Evolutionary conservation across 2,113 vertebrate genomes (phyloP).

Genomic region (Tachysurus vachellii): DNA sequence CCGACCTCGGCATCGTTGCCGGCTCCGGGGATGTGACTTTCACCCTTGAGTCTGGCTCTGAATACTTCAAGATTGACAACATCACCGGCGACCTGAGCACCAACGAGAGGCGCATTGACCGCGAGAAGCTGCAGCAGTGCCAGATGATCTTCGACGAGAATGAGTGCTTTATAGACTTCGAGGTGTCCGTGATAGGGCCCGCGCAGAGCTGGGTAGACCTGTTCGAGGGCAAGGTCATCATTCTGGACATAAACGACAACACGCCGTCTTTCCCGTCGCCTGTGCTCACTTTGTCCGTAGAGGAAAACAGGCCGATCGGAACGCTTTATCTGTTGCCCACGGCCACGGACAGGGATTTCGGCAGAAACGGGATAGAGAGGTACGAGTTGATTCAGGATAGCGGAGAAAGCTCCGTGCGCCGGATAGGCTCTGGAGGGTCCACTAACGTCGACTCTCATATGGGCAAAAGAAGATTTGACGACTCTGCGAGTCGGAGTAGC

Average conservation of each 20-base stretch:
- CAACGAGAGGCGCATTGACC: slow-evolving; percentile 94
- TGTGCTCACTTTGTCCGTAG: slow-evolving; percentile 94
- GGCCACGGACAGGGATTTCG: slow-evolving; percentile 95
- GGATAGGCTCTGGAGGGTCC: slow-evolving; percentile 58
- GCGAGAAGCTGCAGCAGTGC: slow-evolving; percentile 97
- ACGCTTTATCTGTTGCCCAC: slow-evolving; percentile 96
- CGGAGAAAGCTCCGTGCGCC: slow-evolving; percentile 78
- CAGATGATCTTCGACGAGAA: slow-evolving; percentile 99
- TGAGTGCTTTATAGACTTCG: slow-evolving; percentile 97
- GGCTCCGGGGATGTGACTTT: slow-evolving; percentile 95
- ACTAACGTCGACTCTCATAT: slow-evolving; percentile 70
- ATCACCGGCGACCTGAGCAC: slow-evolving; percentile 97
- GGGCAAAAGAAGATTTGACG: slow-evolving; percentile 75
- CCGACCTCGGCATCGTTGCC: slow-evolving; percentile 90
- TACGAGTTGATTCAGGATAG: slow-evolving; percentile 95
- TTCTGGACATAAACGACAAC: slow-evolving; percentile 98
- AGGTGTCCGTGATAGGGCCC: slow-evolving; percentile 97
- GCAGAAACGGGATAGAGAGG: slow-evolving; percentile 94
- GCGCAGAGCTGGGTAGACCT: slow-evolving; percentile 98
- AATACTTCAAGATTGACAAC: slow-evolving; percentile 99
- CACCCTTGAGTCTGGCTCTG: slow-evolving; percentile 95
- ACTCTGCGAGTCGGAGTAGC: slow-evolving; percentile 79
- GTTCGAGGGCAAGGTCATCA: slow-evolving; percentile 94
- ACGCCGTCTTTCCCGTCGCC: slow-evolving; percentile 96
- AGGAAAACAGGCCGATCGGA: slow-evolving; percentile 97